Conservation (phyloP, 2,888 invertebrate genomes). For the Gymnosoma rotundatum region DNA sequence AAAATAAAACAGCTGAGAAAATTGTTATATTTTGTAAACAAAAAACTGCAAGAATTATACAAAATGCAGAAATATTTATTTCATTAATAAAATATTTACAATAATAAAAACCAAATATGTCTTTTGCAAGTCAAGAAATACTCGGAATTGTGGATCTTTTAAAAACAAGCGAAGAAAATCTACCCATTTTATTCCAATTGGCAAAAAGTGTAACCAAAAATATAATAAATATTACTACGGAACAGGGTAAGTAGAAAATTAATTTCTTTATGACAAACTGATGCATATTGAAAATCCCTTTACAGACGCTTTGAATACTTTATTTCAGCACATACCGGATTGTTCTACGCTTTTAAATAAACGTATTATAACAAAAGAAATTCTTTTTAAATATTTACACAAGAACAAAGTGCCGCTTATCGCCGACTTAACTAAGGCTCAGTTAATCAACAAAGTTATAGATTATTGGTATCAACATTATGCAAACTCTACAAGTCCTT, state of each 20-base stretch:
- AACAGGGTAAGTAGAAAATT: constrained; percentile 73
- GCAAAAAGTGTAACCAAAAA: constrained; percentile 77
- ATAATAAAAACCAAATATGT: constrained; percentile 71
- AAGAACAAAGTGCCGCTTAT: constrained; percentile 82
- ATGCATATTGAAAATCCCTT: constrained; percentile 48
- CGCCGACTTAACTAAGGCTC: constrained; percentile 83
- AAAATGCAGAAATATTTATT: constrained; percentile 5
- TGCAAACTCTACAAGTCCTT: background rate
- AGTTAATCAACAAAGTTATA: constrained; percentile 82
- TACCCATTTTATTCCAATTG: constrained; percentile 73
- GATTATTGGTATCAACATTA: constrained; percentile 81
- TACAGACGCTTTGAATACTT: constrained; percentile 84
- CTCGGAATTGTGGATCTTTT: constrained; percentile 76
- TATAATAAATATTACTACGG: constrained; percentile 73
- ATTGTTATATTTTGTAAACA: constrained; percentile 41
- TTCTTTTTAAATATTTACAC: constrained; percentile 84
- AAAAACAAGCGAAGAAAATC: constrained; percentile 74
- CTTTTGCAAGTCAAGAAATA: constrained; percentile 74
- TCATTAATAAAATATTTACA: background rate
- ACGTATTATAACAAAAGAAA: constrained; percentile 83
- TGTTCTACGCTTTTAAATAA: constrained; percentile 83
- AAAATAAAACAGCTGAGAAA: constrained; percentile 45
- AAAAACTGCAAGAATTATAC: background rate
- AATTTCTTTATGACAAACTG: background rate
- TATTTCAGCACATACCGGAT: constrained; percentile 83